Evolutionary conservation across 2,888 invertebrate species (phyloP).

Genomic region (Heliconius ismenius): DNA sequence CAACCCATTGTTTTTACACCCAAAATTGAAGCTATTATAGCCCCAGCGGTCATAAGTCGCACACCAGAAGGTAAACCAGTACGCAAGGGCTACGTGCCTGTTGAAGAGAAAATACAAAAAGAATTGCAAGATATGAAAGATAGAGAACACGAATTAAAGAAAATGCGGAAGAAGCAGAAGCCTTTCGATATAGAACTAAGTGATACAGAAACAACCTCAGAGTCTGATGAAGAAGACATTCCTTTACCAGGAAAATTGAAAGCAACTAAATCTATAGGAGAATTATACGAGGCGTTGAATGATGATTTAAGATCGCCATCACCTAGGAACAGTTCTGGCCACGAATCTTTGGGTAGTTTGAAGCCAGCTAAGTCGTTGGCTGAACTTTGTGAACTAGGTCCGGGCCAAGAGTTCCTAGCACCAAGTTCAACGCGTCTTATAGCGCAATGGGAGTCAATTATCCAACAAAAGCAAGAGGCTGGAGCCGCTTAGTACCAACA

Average conservation of each 20-base stretch:
- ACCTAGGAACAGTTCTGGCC: constrained; percentile 70
- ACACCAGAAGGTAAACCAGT: constrained; percentile 84
- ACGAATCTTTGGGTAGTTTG: constrained; percentile 76
- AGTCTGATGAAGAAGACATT: constrained; percentile 83
- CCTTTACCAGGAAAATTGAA: constrained; percentile 83
- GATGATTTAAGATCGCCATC: constrained; percentile 76
- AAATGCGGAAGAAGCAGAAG: constrained; percentile 83
- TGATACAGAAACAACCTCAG: constrained; percentile 81
- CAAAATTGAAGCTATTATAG: constrained; percentile 53
- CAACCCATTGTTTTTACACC: constrained; percentile 72
- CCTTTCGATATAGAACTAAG: constrained; percentile 85
- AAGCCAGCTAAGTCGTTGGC: constrained; percentile 87
- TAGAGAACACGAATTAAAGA: constrained; percentile 90
- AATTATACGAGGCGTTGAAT: constrained; percentile 83
- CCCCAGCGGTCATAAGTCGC: constrained; percentile 73
- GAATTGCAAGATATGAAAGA: constrained; percentile 92
- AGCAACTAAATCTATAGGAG: constrained; percentile 85
- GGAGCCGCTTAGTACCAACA: constrained; percentile 68
- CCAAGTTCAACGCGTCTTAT: constrained; percentile 88
- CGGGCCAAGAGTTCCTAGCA: constrained; percentile 83
- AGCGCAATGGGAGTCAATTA: constrained; percentile 91
- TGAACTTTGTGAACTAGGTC: constrained; percentile 84
- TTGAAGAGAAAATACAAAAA: constrained; percentile 93
- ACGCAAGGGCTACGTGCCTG: constrained; percentile 90
- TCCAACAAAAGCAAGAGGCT: constrained; percentile 84